Conservation (phyloP, 2,797 vertebrate genomes). For the Aeoliscus strigatus region DNA sequence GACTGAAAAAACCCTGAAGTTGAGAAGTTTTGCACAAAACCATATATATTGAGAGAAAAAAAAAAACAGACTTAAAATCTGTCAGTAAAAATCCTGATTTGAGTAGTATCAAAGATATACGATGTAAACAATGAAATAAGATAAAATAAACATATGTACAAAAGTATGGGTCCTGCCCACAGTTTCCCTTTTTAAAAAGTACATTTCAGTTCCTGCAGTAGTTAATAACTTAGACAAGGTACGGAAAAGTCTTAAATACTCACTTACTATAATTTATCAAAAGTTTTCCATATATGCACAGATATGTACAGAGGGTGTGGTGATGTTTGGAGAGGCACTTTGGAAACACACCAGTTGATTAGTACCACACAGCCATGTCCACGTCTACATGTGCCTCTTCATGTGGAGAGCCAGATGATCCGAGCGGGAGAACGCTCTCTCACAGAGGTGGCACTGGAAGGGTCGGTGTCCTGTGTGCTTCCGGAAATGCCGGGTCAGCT, state of each 20-base stretch:
- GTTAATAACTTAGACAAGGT: slow-evolving; percentile 72
- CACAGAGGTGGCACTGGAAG: slow-evolving; percentile 91
- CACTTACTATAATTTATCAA: slow-evolving; percentile 69
- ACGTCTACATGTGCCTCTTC: slow-evolving; percentile 91
- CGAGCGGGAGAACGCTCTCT: slow-evolving; percentile 88
- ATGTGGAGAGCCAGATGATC: slow-evolving; percentile 93
- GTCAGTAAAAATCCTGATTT: too few relatives aligned
- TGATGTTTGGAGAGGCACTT: slow-evolving; percentile 32
- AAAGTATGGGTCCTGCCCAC: slow-evolving; percentile 74
- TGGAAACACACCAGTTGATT: too few relatives aligned
- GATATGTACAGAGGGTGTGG: slow-evolving; percentile 36
- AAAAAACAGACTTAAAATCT: slow-evolving; percentile 3
- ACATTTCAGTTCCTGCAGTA: slow-evolving; percentile 18
- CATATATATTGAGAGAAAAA: too few relatives aligned
- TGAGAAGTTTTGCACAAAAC: too few relatives aligned
- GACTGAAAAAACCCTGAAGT: too few relatives aligned
- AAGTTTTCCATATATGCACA: slow-evolving; percentile 34
- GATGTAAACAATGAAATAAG: background rate
- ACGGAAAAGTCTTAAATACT: slow-evolving; percentile 69
- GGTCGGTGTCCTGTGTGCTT: slow-evolving; percentile 91
- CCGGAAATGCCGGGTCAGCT: slow-evolving; percentile 88
- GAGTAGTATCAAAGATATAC: too few relatives aligned
- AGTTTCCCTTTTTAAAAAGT: slow-evolving; percentile 18
- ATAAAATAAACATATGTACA: slow-evolving; percentile 61
- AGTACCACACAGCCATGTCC: too few relatives aligned